Evolutionary conservation across 2,888 invertebrate genomes (phyloP).

Genomic region (Cephus rjabovi): DNA sequence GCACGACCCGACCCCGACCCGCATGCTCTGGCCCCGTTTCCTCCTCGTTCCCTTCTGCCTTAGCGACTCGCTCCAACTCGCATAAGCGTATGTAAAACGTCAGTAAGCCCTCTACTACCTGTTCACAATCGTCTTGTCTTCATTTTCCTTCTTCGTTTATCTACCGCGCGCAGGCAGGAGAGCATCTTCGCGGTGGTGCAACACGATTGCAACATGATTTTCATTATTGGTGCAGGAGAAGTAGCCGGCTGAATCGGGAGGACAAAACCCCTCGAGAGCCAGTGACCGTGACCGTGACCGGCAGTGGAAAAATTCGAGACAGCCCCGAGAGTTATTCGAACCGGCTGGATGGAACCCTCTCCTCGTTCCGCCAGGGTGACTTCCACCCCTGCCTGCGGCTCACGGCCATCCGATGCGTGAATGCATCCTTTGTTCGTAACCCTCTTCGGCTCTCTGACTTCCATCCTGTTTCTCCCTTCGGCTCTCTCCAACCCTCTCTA

Average conservation of each 20-base stretch:
- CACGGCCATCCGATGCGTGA: conserved; percentile 56
- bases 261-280: too few species aligned
- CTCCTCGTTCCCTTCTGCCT: conserved; percentile 2
- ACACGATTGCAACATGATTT: too few species aligned
- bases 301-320: too few species aligned
- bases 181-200: too few species aligned
- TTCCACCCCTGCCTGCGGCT: not conserved
- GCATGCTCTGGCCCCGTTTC: conserved; percentile 38
- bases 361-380: not conserved
- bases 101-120: not conserved
- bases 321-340: too few species aligned
- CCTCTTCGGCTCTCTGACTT: not conserved
- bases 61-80: not conserved
- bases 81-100: too few species aligned
- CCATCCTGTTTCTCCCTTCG: conserved; percentile 12
- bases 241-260: too few species aligned
- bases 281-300: too few species aligned
- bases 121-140: not conserved
- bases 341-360: not conserved
- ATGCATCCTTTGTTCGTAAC: conserved; percentile 45
- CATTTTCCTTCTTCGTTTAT: not conserved
- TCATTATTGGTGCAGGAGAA: too few species aligned
- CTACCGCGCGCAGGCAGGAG: too few species aligned
- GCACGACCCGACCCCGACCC: conserved; percentile 58
- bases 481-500: conserved; percentile 1